Percentiles rank a stretch among this genome's conserved stretches.
phyloP scores from a whole-genome alignment of 2,888 invertebrate genomes.

The Trilocha varians region DNA sequence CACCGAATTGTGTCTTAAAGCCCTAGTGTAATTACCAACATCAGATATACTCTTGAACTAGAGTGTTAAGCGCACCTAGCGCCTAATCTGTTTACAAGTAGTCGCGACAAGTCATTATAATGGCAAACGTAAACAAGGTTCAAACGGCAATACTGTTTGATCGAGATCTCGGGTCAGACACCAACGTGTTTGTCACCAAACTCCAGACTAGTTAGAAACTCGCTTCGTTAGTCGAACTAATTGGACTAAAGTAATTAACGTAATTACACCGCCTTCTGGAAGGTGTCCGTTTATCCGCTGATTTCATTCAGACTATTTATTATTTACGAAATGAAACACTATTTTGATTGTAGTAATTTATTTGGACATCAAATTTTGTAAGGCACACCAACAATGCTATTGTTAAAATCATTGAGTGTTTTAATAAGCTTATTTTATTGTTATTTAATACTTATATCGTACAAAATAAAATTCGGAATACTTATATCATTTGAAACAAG shows the following conservation, averaged over 20 bases:
- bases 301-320: not conserved
- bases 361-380: no score
- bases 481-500: not conserved
- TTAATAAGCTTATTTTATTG: no score
- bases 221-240: conserved; percentile 66
- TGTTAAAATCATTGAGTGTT: no score
- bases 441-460: not conserved
- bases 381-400: no score
- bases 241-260: conserved; percentile 62
- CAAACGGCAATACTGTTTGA: conserved; percentile 15
- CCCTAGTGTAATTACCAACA: not conserved
- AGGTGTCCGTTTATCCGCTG: conserved; percentile 41
- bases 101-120: not conserved
- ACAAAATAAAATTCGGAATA: not conserved
- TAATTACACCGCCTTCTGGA: conserved; percentile 58
- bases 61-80: no score
- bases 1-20: not conserved
- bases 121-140: conserved; percentile 23
- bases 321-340: no score
- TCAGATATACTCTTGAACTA: no score
- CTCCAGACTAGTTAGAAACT: conserved; percentile 49
- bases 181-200: conserved; percentile 57
- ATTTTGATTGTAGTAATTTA: no score
- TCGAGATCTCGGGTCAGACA: conserved; percentile 50
- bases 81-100: not conserved